Evolutionary conservation across 2,113 vertebrate species (phyloP).

Genomic region (Strix aluco): DNA sequence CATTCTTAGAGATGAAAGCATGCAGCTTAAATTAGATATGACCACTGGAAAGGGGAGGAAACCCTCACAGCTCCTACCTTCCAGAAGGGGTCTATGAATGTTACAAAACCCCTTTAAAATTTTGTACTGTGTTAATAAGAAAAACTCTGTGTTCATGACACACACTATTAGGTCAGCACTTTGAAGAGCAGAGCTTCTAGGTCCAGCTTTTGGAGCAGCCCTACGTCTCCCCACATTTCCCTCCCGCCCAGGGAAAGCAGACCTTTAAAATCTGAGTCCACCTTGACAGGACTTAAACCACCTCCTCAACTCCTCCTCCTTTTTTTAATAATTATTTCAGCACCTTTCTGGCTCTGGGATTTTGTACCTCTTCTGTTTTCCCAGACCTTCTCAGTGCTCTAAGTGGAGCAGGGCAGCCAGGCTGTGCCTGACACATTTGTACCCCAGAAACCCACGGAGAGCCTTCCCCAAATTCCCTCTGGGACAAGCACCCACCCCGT

Average conservation of each 20-base stretch:
- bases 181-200: neutral
- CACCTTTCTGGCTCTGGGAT: neutral
- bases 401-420: neutral
- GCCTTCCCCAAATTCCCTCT: neutral
- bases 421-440: rapidly evolving
- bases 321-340: neutral
- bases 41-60: neutral
- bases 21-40: rapidly evolving
- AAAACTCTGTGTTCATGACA: neutral
- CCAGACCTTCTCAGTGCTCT: neutral
- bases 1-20: neutral
- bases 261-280: neutral
- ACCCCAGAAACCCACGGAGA: neutral
- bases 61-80: rapidly evolving
- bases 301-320: neutral
- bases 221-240: rapidly evolving
- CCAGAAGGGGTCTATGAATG: neutral
- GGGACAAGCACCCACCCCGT: neutral
- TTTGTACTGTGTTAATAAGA: neutral
- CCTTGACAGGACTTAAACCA: neutral
- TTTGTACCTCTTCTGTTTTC: neutral
- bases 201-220: neutral
- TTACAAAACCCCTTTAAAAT: neutral
- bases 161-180: neutral
- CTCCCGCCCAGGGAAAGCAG: neutral